phyloP scores from a whole-genome alignment of 2,797 vertebrate species.

The Microcaecilia unicolor region DNA sequence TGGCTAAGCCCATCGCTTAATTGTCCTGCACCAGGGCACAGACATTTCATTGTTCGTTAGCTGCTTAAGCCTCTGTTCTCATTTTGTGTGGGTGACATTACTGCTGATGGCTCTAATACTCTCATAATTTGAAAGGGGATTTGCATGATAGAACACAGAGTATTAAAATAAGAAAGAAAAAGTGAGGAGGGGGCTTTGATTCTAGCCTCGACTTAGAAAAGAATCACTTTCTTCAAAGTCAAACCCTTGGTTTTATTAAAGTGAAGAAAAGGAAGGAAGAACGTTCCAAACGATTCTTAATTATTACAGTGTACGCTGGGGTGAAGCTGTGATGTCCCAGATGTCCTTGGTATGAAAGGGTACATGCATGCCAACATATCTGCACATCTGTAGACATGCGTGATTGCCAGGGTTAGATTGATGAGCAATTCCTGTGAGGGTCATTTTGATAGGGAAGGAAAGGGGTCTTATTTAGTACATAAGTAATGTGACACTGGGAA shows the following conservation, averaged over 20 bases:
- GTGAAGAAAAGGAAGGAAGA: slow-evolving; percentile 41
- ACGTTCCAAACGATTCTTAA: slow-evolving; percentile 76
- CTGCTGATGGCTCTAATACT: slow-evolving; percentile 99
- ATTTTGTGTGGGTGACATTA: slow-evolving; percentile 99
- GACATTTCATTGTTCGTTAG: slow-evolving; percentile 99
- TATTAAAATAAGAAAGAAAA: slow-evolving; percentile 93
- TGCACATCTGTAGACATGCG: slow-evolving; percentile 9
- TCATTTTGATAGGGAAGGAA: too few relatives aligned
- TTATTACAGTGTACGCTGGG: slow-evolving; percentile 59
- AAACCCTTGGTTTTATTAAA: slow-evolving; percentile 84
- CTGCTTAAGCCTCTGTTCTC: slow-evolving; percentile 99
- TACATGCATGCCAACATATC: too few relatives aligned
- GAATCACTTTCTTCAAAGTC: slow-evolving; percentile 99
- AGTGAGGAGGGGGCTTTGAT: slow-evolving; percentile 51
- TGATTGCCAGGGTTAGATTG: neutral
- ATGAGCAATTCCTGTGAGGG: too few relatives aligned
- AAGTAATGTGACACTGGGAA: too few relatives aligned
- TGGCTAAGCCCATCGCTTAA: slow-evolving; percentile 99
- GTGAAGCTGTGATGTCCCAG: slow-evolving; percentile 64
- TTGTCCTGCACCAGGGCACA: slow-evolving; percentile 99
- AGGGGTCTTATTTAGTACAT: too few relatives aligned
- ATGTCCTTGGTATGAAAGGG: slow-evolving; percentile 58
- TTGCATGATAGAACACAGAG: slow-evolving; percentile 99
- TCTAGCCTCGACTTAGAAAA: slow-evolving; percentile 90
- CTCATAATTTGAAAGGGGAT: slow-evolving; percentile 99